Evolutionary conservation across 2,888 invertebrate genomes (phyloP), one percentile per base, ranked within the genome.

Genomic region (Pseudococcus jackbeardsleyi): DNA sequence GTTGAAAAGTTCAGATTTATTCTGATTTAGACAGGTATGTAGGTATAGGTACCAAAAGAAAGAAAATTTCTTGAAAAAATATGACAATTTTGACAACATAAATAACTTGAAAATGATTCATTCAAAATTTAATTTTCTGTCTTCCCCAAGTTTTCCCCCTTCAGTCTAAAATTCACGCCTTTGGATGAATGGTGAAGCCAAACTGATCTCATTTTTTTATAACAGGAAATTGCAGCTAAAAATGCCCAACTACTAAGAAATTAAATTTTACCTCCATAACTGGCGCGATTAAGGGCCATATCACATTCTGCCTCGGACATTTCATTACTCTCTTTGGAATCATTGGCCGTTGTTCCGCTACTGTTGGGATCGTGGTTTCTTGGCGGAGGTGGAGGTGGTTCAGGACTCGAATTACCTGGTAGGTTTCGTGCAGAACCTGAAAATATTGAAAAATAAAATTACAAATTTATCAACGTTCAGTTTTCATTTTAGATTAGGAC

Each of bases 281-380:
- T 96, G 92, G 95, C 96, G 91, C 96, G 95, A 92, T 96, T 95
- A 89, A 94, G 92, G 91, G 95, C 95, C 64, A 88, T 88, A 91
- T 95, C 95, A 90, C 97, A 97, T 92, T 97, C 97, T 90, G 97
- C 97, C 92, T 97, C 97, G 91, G 96, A 97, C 92, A 97, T 96
- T 93, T 97, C 97, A 93, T 97, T 97, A 92, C 97, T 97, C 92
- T 97, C 97, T 93, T 97, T 97, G 91, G 96, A 96, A 92, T 97
- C 97, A 92, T 97, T 97, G 93, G 97, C 97, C 89, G 95, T 95
- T 77, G 94, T 94, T 82, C 94, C 94, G 92, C 94, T 94, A 91
- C 94, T 94, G 89, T 91, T 91, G 90, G 93, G 94, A 92, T 96
- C 96, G 91, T 96, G 96, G 92, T 96, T 96, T 91, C 93, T 91